Evolutionary conservation across 2,113 vertebrate species (phyloP).

Genomic region (Cyphomyrus discorhynchus): DNA sequence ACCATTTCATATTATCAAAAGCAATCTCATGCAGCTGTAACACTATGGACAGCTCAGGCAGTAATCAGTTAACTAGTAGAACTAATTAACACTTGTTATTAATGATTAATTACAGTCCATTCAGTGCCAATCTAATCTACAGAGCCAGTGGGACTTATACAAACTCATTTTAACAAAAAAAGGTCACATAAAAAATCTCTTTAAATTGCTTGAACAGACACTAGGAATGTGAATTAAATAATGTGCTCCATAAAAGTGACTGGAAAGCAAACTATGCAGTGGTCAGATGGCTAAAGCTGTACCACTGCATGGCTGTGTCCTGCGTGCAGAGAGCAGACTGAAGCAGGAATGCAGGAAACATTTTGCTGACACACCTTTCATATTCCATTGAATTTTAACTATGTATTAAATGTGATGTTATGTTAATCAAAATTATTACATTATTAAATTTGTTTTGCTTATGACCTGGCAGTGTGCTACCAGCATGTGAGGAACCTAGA

Average conservation of each 20-base stretch:
- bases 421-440: neutral
- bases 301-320: neutral
- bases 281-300: neutral
- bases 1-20: neutral
- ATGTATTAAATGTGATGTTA: neutral
- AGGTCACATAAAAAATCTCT: neutral
- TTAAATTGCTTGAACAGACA: neutral
- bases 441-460: neutral
- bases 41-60: neutral
- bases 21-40: neutral
- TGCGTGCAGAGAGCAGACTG: neutral
- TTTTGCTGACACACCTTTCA: neutral
- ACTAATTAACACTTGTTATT: neutral
- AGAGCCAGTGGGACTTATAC: neutral
- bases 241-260: neutral
- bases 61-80: slow-evolving; percentile 5
- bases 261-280: neutral
- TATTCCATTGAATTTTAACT: neutral
- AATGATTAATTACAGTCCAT: slow-evolving; percentile 9
- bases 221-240: neutral
- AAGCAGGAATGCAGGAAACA: neutral
- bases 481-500: neutral
- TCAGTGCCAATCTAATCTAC: slow-evolving; percentile 3
- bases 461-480: neutral
- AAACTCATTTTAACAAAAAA: neutral